phyloP scores from a whole-genome alignment of 2,888 invertebrate species.

The Apodemia duryi region DNA sequence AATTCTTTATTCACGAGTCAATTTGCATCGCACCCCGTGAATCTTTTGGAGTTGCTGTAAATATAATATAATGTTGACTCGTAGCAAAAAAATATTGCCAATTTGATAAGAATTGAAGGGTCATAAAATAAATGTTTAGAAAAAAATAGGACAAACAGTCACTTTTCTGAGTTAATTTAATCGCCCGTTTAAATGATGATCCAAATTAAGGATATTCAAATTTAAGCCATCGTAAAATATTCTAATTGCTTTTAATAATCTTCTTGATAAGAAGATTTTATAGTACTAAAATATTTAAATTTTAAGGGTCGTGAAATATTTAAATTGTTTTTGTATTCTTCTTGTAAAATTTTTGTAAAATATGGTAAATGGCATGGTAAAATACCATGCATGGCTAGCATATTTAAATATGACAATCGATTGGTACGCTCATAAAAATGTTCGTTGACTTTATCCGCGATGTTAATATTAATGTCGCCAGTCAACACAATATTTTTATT shows the following conservation, averaged over 20 bases:
- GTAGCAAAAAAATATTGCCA: not conserved
- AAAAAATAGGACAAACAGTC: too few species aligned
- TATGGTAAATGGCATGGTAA: too few species aligned
- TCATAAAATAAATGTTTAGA: not conserved
- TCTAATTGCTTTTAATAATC: too few species aligned
- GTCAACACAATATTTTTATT: conserved; percentile 15
- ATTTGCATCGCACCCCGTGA: conserved; percentile 3
- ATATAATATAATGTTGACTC: not conserved
- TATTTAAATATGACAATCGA: conserved; percentile 14
- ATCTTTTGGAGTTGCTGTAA: conserved; percentile 5
- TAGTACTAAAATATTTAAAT: too few species aligned
- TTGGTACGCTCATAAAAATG: conserved; percentile 2
- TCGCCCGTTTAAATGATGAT: too few species aligned
- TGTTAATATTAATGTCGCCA: conserved; percentile 17
- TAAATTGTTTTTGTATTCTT: too few species aligned
- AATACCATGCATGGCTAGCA: conserved; percentile 17
- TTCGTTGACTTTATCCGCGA: conserved; percentile 10
- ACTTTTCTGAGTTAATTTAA: too few species aligned
- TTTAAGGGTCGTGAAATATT: too few species aligned
- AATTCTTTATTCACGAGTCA: conserved; percentile 11
- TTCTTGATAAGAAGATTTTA: too few species aligned
- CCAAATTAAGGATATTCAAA: too few species aligned
- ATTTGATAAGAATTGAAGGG: not conserved
- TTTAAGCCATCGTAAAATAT: too few species aligned
- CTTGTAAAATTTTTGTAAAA: too few species aligned